phyloP scores from a whole-genome alignment of 2,888 invertebrate genomes.

The Hetaerina titia region DNA sequence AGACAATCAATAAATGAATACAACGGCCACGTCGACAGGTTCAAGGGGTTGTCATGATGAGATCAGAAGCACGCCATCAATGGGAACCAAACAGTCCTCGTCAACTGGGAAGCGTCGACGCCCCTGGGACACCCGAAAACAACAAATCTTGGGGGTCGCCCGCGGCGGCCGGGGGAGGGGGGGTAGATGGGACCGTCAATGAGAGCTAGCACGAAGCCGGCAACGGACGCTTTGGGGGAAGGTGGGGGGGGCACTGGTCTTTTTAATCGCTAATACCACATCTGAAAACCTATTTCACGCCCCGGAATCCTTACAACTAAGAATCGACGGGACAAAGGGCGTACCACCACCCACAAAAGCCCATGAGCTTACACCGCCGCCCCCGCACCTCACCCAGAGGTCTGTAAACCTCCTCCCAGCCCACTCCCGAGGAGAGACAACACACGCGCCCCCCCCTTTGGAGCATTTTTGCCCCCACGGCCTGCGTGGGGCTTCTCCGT shows the following conservation, averaged over 20 bases:
- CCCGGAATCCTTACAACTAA: background rate
- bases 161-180: background rate
- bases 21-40: background rate
- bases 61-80: no score
- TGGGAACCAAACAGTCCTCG: no score
- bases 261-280: constrained; percentile 46
- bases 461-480: background rate
- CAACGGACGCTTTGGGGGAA: background rate
- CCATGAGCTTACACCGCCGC: background rate
- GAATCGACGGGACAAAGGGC: constrained; percentile 34
- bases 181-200: background rate
- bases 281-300: constrained; percentile 42
- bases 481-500: background rate
- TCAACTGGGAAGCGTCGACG: background rate
- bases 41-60: background rate
- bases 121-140: background rate
- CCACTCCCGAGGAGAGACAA: background rate
- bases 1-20: background rate
- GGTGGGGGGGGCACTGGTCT: background rate
- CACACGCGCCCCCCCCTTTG: background rate
- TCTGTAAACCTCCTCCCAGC: background rate
- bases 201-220: background rate
- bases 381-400: background rate
- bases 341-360: background rate
- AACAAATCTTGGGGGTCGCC: constrained; percentile 1